phyloP scores from a whole-genome alignment of 2,888 invertebrate species.

The Mythimna loreyi region DNA sequence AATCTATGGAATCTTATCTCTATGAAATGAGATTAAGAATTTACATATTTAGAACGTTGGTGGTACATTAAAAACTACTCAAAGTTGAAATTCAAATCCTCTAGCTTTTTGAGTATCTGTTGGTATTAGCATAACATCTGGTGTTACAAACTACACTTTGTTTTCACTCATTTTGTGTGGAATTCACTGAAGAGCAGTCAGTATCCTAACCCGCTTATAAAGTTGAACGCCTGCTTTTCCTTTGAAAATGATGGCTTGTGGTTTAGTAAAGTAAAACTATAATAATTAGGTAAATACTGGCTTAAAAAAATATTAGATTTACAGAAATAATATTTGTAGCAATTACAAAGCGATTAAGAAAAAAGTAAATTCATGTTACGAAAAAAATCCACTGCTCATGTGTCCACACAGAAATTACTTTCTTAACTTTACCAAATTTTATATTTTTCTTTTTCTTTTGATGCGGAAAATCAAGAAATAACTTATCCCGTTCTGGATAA shows the following conservation, averaged over 20 bases:
- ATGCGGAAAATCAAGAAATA: too few relatives aligned
- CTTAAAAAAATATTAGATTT: not conserved
- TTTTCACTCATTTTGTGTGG: slow-evolving; percentile 36
- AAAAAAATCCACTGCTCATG: too few relatives aligned
- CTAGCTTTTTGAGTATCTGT: slow-evolving; percentile 43
- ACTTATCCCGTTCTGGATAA: too few relatives aligned
- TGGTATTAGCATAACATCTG: slow-evolving; percentile 53
- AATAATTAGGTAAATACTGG: not conserved
- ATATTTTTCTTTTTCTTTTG: too few relatives aligned
- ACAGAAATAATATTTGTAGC: too few relatives aligned
- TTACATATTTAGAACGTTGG: slow-evolving; percentile 56
- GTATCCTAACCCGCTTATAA: not conserved
- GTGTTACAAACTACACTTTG: slow-evolving; percentile 44
- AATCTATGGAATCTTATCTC: slow-evolving; percentile 59
- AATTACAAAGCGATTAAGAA: too few relatives aligned
- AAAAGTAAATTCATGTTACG: not conserved
- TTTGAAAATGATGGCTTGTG: not conserved
- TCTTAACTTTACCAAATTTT: not conserved
- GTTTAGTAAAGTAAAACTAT: not conserved
- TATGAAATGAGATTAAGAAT: slow-evolving; percentile 58
- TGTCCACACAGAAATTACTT: slow-evolving; percentile 9
- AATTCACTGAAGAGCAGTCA: slow-evolving; percentile 21
- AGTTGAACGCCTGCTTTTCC: slow-evolving; percentile 6
- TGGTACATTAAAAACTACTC: slow-evolving; percentile 61
- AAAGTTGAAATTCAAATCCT: slow-evolving; percentile 49